Evolutionary conservation across 2,797 vertebrate genomes (phyloP).

Genomic region (Chaetophractus vellerosus): DNA sequence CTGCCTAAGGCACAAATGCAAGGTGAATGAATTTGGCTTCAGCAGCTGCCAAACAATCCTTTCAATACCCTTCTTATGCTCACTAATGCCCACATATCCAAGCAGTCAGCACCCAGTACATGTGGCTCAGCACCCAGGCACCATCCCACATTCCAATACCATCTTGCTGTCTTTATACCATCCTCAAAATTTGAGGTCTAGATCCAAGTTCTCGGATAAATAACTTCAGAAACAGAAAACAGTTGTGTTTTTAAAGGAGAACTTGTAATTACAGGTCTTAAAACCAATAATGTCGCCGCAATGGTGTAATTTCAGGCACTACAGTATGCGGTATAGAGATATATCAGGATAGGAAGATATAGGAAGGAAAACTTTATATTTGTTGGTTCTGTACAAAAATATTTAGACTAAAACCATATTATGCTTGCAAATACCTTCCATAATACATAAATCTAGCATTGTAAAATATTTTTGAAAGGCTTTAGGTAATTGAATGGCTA

Average conservation of each 20-base stretch:
- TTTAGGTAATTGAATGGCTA: constrained; percentile 38
- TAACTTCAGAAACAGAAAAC: not conserved
- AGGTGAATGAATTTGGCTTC: constrained; percentile 38
- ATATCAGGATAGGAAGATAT: not conserved
- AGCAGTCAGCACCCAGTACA: not conserved
- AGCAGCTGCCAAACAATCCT: constrained; percentile 31
- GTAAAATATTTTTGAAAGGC: constrained; percentile 65
- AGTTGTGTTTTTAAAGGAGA: constrained; percentile 7
- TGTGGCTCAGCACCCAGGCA: not conserved
- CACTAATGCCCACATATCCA: not conserved
- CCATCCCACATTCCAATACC: not conserved
- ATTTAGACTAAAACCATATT: constrained; percentile 48
- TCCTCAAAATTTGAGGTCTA: not conserved
- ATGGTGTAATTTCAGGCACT: not conserved
- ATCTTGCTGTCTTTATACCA: not conserved
- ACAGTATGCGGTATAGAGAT: not conserved
- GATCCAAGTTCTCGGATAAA: not conserved
- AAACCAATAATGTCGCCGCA: not conserved
- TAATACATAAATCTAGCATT: constrained; percentile 35
- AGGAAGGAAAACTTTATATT: constrained; percentile 22
- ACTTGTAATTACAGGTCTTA: not conserved
- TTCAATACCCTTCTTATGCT: not conserved
- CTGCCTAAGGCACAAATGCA: constrained; percentile 42
- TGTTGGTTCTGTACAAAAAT: constrained; percentile 6
- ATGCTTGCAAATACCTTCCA: constrained; percentile 39